phyloP scores from a whole-genome alignment of 2,113 vertebrate genomes.

The Plecturocebus donacophilus region DNA sequence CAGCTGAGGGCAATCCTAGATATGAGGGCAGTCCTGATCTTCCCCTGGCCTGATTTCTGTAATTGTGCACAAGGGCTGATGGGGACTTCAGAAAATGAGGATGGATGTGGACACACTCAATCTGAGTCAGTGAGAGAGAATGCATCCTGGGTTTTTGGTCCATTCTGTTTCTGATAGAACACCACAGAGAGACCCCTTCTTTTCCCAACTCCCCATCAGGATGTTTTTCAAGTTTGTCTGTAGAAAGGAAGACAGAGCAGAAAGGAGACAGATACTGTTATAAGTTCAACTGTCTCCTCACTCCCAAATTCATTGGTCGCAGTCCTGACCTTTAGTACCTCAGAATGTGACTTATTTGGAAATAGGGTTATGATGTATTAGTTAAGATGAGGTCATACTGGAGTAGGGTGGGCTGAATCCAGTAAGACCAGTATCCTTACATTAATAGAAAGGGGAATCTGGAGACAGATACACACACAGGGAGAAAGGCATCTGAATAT shows the following conservation, averaged over 20 bases:
- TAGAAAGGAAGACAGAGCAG: not conserved
- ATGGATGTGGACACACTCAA: too few species aligned
- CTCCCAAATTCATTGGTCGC: not conserved
- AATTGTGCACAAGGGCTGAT: not conserved
- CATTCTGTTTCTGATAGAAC: not conserved
- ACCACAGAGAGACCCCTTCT: not conserved
- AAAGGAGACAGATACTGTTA: not conserved
- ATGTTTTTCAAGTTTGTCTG: not conserved
- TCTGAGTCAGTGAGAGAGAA: not conserved
- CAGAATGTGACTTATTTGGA: not conserved
- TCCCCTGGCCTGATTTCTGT: not conserved
- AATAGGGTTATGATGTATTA: not conserved
- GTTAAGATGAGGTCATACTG: not conserved
- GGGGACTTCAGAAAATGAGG: not conserved
- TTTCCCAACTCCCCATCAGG: not conserved
- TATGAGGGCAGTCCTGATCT: rapidly evolving
- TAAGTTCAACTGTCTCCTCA: not conserved
- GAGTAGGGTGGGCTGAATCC: not conserved
- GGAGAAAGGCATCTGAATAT: rapidly evolving
- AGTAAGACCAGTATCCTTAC: not conserved
- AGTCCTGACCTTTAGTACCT: not conserved
- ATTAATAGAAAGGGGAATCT: not conserved
- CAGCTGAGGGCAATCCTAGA: not conserved
- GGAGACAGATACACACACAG: not conserved
- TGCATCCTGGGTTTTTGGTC: not conserved